Base-by-base conservation (phyloP, 1,140 invertebrate genomes). In the Vanessa tameamea region DNA sequence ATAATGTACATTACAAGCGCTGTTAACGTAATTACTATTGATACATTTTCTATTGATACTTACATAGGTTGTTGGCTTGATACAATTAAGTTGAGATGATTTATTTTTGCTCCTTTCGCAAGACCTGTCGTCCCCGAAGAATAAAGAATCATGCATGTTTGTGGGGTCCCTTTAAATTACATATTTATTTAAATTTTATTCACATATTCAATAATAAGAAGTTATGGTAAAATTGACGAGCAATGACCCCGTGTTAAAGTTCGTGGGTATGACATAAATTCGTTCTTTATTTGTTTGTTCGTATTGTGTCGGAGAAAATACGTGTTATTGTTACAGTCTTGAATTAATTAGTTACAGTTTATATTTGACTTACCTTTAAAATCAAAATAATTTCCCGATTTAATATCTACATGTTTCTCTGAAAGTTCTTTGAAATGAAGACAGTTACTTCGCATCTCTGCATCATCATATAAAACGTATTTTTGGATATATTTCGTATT, bases 111-210 rank as follows among this genome's bases (percentile, higher is more conserved):
- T 31, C 96, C 96, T 92, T 97, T 97, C 0, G 97, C 96, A 20
- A 95, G 87, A 48, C 97, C 96, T 47, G 96, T 97, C 3, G 97
- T 97, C n/a, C 96, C 96, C 77, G 96, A 97, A 1, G 96, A 95
- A 76, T 88, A 94, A 0, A 94, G 82, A 75, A 95, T 90, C 15
- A 92, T 74, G 23, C 86, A 83, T 2, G 87, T 90, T 47, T 86
- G 80, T 9, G 72, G 75, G 31, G 63, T 67, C 31, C 91, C 83
- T 76, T 47, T 55, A 74, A 74, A 64, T 43, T 55, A 57, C 8
- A 72, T n/a, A 64, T 69, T 51, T 7, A 65, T 48, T 63, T 66
- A 15, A 64, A 48, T 37, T 20, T 26, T 47, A 47, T 8, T 23
- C 8, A 37, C 31, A 67, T 53, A 3, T 64, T 26, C 12, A n/a